Percentiles rank a stretch among this genome's conserved stretches.
These are phyloP conservation scores for Falco punctatus DNA, from an alignment of 2,113 vertebrate species.

Conservation along the genomic window DNA sequence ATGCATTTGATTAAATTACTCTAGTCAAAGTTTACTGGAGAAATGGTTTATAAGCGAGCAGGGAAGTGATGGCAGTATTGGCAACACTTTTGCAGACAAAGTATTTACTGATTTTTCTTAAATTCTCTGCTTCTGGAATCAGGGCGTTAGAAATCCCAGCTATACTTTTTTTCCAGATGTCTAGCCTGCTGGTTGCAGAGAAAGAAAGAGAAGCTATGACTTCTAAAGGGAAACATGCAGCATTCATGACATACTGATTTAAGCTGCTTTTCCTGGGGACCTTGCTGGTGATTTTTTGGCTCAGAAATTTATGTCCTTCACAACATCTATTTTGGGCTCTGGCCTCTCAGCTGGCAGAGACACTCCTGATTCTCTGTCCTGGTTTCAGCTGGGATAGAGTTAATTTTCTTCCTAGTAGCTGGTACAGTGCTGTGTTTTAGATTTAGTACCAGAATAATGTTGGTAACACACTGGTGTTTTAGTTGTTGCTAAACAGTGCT, in stretches of 20 bases:
- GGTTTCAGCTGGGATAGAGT: too few species aligned
- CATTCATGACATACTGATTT: background rate
- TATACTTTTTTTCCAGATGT: background rate
- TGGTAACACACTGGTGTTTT: too few species aligned
- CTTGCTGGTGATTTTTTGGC: background rate
- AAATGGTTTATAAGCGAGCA: background rate
- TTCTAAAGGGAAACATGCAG: background rate
- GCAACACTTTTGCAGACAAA: background rate
- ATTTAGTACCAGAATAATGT: too few species aligned
- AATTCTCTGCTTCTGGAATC: background rate
- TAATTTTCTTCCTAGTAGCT: too few species aligned
- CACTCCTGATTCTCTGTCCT: background rate
- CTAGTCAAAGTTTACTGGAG: background rate
- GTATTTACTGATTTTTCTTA: background rate
- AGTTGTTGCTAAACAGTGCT: too few species aligned
- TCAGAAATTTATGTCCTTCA: background rate
- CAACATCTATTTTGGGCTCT: background rate
- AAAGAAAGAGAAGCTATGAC: background rate
- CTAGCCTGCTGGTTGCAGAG: background rate
- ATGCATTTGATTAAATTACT: background rate
- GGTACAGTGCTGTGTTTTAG: too few species aligned
- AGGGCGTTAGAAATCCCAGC: background rate
- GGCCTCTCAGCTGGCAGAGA: background rate
- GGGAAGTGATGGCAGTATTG: background rate
- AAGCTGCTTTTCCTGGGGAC: background rate